Evolutionary conservation across 2,888 invertebrate genomes (phyloP), one percentile per base, ranked within the genome.

Genomic region (Plebejus melissa): DNA sequence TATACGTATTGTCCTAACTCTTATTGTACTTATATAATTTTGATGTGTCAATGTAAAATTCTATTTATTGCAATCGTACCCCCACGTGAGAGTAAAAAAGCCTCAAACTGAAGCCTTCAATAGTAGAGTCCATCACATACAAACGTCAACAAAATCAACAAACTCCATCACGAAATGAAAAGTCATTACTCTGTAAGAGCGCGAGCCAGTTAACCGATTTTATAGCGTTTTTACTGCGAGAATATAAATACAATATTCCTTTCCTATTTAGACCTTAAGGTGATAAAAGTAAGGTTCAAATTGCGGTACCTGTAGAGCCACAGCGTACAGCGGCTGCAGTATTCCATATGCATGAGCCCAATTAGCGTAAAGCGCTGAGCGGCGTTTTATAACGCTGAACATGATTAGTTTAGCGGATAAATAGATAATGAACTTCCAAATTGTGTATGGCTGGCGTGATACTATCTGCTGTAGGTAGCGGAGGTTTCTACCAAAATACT

Each of bases 181-280:
- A 60, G 60, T 60, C 70, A 71, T 50, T 76, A 76, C 75, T 77
- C 79, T 79, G 70, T 76, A 65, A 76, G 77, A 78, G 60, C 75
- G 71, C 50, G 74, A 54, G 76, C 75, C 76, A 46, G 78, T 78
- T 79, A 79, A 74, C 71, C 76, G 77, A 75, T 60, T 65, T 75
- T 78, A 76, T 72, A 13, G 77, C 75, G 75, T 77, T 79, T 78
- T 79, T 78, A 78, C 77, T 77, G 75, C 74, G 69, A 76, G 74
- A 77, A 74, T 77, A 77, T 79, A 78, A 79, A 77, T 78, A 46
- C 80, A 77, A 79, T 78, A 28, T 28, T 60, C 7, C 46, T 46
- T 46, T 46, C 46, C 46, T 46, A 46, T 46, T 46, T 28, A 1
- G 11, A 60, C 60, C 60, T 60, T 28, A 11, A 28, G 6, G 11